Conservation (phyloP, 2,113 vertebrate genomes). For the Microcebus ravelobensis region DNA sequence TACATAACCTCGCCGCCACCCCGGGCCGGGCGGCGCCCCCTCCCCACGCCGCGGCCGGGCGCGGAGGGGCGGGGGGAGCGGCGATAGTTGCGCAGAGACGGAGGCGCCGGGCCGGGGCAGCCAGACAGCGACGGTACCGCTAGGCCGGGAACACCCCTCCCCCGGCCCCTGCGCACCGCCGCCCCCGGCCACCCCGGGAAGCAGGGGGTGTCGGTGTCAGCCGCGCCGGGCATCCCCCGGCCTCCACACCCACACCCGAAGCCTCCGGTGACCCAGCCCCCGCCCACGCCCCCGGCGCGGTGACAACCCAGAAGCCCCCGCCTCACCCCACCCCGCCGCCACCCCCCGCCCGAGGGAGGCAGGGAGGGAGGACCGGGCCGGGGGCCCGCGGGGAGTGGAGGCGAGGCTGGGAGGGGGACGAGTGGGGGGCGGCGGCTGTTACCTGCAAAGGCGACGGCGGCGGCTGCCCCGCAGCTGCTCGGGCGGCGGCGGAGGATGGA, state of each 20-base stretch:
- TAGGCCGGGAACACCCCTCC: conserved; percentile 74
- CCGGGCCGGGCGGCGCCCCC: conserved; percentile 31
- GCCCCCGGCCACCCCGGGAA: not conserved
- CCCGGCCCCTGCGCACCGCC: not conserved
- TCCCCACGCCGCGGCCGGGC: not conserved
- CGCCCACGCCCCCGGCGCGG: conserved; percentile 58
- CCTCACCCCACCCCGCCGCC: conserved; percentile 8
- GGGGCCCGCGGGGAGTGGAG: not conserved
- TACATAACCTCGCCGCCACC: conserved; percentile 71
- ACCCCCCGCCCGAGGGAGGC: not conserved
- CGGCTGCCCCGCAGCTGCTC: conserved; percentile 75
- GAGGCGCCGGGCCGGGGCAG: conserved; percentile 45
- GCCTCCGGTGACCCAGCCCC: conserved; percentile 1
- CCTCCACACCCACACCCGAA: conserved; percentile 41
- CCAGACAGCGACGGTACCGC: conserved; percentile 45
- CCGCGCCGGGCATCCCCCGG: conserved; percentile 44
- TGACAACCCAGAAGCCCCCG: conserved; percentile 57
- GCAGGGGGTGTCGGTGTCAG: conserved; percentile 26
- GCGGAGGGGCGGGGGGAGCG: too few species aligned
- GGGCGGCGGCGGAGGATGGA: conserved; percentile 77
- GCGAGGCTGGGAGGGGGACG: not conserved
- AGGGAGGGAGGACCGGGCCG: not conserved
- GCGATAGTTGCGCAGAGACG: conserved; percentile 5
- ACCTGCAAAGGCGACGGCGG: conserved; percentile 80
- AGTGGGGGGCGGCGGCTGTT: conserved; percentile 71